Evolutionary conservation across 2,113 vertebrate species (phyloP).

Genomic region (Bufo gargarizans): DNA sequence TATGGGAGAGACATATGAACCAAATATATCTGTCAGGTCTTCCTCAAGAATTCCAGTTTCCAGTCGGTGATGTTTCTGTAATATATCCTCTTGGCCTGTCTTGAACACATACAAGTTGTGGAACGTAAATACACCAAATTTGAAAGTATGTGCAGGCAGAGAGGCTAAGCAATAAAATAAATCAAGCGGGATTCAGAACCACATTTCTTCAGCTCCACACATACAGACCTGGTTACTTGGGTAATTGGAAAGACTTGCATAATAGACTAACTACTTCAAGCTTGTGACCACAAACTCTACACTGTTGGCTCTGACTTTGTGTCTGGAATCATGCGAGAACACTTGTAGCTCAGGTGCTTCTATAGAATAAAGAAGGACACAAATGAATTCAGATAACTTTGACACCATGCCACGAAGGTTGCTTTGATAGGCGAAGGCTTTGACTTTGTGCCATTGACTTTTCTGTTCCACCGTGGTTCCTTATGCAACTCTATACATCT

Average conservation of each 20-base stretch:
- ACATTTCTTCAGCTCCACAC: constrained; percentile 49
- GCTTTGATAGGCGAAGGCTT: constrained; percentile 45
- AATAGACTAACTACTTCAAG: constrained; percentile 53
- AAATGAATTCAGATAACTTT: constrained; percentile 43
- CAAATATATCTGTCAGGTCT: constrained; percentile 65
- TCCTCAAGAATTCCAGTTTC: constrained; percentile 53
- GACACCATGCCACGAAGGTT: constrained; percentile 33
- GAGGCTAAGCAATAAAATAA: constrained; percentile 63
- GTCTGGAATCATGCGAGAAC: constrained; percentile 25
- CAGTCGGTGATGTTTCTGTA: constrained; percentile 60
- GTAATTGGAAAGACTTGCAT: constrained; percentile 54
- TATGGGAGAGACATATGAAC: neutral
- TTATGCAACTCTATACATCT: constrained; percentile 61
- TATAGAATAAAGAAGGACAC: constrained; percentile 1
- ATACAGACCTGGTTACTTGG: constrained; percentile 47
- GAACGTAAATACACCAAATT: constrained; percentile 58
- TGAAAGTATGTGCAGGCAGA: constrained; percentile 50
- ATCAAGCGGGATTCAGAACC: constrained; percentile 61
- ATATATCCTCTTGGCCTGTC: constrained; percentile 61
- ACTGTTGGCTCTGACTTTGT: neutral
- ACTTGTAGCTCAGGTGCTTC: constrained; percentile 52
- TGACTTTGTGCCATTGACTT: constrained; percentile 47
- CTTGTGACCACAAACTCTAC: constrained; percentile 39
- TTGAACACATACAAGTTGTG: constrained; percentile 42
- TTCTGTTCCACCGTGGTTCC: constrained; percentile 41